phyloP scores from a whole-genome alignment of 1,140 invertebrate genomes.

The Zeugodacus cucurbitae region DNA sequence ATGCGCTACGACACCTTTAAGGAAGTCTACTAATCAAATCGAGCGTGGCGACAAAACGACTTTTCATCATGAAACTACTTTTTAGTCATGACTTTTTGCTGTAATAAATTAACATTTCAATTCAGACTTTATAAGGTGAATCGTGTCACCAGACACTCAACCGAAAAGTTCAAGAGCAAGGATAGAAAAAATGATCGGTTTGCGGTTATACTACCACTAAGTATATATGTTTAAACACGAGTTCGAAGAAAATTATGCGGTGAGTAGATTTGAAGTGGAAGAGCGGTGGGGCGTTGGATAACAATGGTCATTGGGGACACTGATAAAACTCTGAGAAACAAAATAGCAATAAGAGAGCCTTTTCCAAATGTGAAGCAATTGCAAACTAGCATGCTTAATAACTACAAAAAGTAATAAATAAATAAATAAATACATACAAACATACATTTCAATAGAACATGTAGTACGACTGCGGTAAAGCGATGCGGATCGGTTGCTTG shows the following conservation, averaged over 20 bases:
- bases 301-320: background rate
- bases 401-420: too few species aligned
- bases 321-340: background rate
- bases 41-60: background rate
- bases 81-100: background rate
- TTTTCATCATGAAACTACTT: background rate
- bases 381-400: background rate
- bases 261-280: background rate
- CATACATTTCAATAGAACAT: background rate
- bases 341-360: background rate
- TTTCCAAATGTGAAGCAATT: background rate
- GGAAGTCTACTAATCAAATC: conserved; percentile 23
- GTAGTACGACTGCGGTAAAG: background rate
- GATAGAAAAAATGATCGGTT: background rate
- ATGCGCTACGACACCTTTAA: background rate
- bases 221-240: background rate
- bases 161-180: conserved; percentile 34
- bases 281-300: background rate
- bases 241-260: background rate
- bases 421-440: background rate
- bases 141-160: background rate
- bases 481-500: background rate
- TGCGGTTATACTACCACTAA: background rate
- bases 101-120: background rate
- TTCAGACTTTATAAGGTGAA: background rate